These are phyloP conservation scores for Drosophila yakuba DNA, from an alignment of 1,140 invertebrate genomes.

Conservation along the genomic window DNA sequence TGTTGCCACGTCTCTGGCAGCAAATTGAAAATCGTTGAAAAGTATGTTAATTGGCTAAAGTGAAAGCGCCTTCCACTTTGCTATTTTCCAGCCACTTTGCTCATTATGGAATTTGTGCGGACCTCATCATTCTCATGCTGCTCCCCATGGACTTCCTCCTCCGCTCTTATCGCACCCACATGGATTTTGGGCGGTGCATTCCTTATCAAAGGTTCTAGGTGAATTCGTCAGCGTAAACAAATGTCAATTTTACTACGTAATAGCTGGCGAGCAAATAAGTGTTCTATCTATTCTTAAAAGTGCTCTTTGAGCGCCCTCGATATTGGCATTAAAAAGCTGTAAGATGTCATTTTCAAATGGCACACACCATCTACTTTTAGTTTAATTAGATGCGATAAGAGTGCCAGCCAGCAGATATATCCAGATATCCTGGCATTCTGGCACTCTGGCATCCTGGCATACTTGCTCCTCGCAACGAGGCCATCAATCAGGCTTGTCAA, in stretches of 20 bases:
- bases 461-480: slow-evolving; percentile 10
- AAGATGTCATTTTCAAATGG: slow-evolving; percentile 45
- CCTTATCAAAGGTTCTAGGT: slow-evolving; percentile 43
- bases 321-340: slow-evolving; percentile 25
- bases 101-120: slow-evolving; percentile 44
- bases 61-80: slow-evolving; percentile 11
- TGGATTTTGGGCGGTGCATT: slow-evolving; percentile 34
- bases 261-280: slow-evolving; percentile 29
- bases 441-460: slow-evolving; percentile 11
- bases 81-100: slow-evolving; percentile 23
- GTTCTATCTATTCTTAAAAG: slow-evolving; percentile 5
- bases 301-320: slow-evolving; percentile 28
- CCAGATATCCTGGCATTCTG: slow-evolving; percentile 10
- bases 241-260: slow-evolving; percentile 43
- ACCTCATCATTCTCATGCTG: not conserved
- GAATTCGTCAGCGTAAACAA: slow-evolving; percentile 65
- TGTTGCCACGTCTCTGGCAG: slow-evolving; percentile 38
- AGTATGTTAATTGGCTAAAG: slow-evolving; percentile 64
- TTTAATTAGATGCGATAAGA: slow-evolving; percentile 71
- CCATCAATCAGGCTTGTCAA: slow-evolving; percentile 78
- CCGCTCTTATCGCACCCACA: slow-evolving; percentile 65
- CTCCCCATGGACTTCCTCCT: not conserved
- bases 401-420: slow-evolving; percentile 9
- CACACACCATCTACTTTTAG: slow-evolving; percentile 62
- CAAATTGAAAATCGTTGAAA: slow-evolving; percentile 64